Percentiles rank a stretch among this genome's conserved stretches.
phyloP scores from a whole-genome alignment of 2,113 vertebrate genomes.

The Chloebia gouldiae region DNA sequence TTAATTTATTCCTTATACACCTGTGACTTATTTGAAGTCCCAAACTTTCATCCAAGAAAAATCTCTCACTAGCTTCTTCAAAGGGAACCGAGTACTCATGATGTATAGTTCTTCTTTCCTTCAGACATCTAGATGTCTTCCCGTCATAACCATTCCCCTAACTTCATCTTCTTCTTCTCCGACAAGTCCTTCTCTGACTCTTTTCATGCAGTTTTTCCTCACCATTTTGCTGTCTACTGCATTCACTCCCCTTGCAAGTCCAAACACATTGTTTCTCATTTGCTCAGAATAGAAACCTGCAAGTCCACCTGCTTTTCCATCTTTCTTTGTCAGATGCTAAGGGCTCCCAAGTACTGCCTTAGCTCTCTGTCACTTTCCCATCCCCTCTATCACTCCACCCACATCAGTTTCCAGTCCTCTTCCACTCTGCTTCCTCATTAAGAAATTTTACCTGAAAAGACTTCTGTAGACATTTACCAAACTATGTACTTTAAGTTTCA shows the following conservation, averaged over 20 bases:
- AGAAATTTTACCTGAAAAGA: neutral
- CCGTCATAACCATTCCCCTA: neutral
- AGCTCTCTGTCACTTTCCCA: neutral
- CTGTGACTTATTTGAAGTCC: neutral
- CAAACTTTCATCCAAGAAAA: neutral
- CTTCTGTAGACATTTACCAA: neutral
- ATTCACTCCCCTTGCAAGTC: rapidly evolving
- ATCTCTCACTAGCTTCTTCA: neutral
- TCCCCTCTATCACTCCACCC: neutral
- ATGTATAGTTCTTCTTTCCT: neutral
- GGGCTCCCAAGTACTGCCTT: neutral
- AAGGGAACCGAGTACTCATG: neutral
- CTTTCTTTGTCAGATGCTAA: neutral
- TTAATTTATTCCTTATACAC: neutral
- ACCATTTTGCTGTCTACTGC: neutral
- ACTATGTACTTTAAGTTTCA: neutral
- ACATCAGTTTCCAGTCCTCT: neutral
- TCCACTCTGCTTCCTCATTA: neutral
- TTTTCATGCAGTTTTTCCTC: neutral
- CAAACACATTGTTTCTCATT: rapidly evolving
- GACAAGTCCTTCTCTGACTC: neutral
- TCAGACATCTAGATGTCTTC: rapidly evolving
- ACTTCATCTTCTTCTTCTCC: neutral
- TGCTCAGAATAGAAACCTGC: neutral
- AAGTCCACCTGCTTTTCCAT: neutral